Conservation (phyloP, 1,140 invertebrate species). For the Colletes latitarsis region DNA sequence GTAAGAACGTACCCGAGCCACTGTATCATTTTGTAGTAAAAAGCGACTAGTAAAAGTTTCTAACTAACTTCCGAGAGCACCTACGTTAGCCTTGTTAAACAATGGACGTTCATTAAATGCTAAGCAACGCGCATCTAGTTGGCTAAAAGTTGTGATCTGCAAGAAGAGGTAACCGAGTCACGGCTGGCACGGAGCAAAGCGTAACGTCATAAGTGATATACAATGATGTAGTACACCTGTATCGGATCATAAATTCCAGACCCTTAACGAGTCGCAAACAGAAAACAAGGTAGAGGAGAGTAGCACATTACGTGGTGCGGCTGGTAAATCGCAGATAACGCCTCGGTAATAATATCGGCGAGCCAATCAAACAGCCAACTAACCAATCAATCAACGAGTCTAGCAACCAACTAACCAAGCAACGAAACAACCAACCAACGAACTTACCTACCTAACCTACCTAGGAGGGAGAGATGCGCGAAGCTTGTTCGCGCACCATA, state of each 20-base stretch:
- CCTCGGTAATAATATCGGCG: slow-evolving; percentile 36
- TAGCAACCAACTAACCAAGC: slow-evolving; percentile 61
- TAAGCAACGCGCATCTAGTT: not conserved
- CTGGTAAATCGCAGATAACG: slow-evolving; percentile 31
- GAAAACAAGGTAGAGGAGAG: slow-evolving; percentile 19
- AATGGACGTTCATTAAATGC: not conserved
- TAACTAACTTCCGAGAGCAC: too few species aligned
- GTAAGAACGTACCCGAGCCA: too few species aligned
- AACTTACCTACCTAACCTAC: slow-evolving; percentile 72
- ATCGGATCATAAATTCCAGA: slow-evolving; percentile 31
- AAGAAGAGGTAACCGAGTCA: not conserved
- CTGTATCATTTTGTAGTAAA: too few species aligned
- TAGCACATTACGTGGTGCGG: slow-evolving; percentile 6
- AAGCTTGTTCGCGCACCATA: slow-evolving; percentile 77
- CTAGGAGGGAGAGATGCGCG: slow-evolving; percentile 76
- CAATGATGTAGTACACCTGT: slow-evolving; percentile 17
- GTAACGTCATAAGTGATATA: slow-evolving; percentile 5
- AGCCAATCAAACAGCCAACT: slow-evolving; percentile 42
- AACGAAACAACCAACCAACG: slow-evolving; percentile 57
- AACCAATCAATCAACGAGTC: slow-evolving; percentile 49
- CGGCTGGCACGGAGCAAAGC: not conserved
- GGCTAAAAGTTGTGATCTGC: too few species aligned
- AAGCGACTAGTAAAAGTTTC: too few species aligned
- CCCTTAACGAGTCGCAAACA: slow-evolving; percentile 31
- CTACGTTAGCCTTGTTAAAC: too few species aligned